Evolutionary conservation across 2,797 vertebrate genomes (phyloP), one percentile per base, ranked within the genome.

Genomic region (Decapterus maruadsi): DNA sequence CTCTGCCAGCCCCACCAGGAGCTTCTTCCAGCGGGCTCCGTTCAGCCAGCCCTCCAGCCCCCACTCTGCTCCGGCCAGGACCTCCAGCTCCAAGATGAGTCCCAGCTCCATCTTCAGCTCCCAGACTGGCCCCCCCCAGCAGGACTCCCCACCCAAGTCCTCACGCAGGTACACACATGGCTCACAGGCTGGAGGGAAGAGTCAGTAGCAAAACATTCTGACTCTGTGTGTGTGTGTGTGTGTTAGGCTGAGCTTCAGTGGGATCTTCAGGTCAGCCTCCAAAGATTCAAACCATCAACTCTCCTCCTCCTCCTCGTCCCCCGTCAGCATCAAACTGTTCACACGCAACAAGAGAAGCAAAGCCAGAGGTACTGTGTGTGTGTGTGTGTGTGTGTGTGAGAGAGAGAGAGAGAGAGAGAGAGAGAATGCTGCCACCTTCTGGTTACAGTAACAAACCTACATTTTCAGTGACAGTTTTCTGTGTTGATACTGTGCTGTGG

Each of bases 251-350:
- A 99, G 97, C 90, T 97, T 98, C 93, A 97, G 96, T 11, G 97
- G 97, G 58, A 97, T 99, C 91, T 98, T 98, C 91, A 95, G 96
- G 84, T 97, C 96, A 0, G 94, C 96, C 1, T 97, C 96, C 91
- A 96, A 95, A 91, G 97, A 98, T 45, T 96, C 95, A 20, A 94
- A 96, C 13, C 90, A 80, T 56, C 89, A 89, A 71, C 72, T 55
- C 68, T 96, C 96, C 66, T 93, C 96, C 77, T 97, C 96, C 5
- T 40, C 38, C 38, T 34, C 31, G 6, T 34, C 31, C 38, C 95
- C 97, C 0, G 94, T 95, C 68, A 95, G 94, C 91, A 95, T 97
- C 93, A 96, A 96, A 91, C 95, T 97, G 90, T 98, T 98, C 94
- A 95, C 94, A 78, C 95, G 97, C 75, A 95, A 94, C 93, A 96